Evolutionary conservation across 2,113 vertebrate species (phyloP).

Genomic region (Ascaphus truei): DNA sequence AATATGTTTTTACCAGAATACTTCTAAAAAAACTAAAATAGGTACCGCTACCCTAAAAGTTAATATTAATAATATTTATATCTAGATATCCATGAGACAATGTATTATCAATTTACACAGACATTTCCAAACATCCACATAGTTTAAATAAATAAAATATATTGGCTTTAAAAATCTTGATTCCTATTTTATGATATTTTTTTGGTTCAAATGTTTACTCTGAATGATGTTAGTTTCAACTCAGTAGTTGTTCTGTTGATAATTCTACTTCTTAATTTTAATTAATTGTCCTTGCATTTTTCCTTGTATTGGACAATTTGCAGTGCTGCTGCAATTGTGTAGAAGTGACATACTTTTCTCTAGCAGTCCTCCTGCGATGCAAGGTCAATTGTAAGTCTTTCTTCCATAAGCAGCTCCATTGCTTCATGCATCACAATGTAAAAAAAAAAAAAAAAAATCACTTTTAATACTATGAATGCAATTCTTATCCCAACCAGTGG

Average conservation of each 20-base stretch:
- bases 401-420: conserved; percentile 33
- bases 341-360: conserved; percentile 27
- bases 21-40: no score
- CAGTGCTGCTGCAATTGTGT: conserved; percentile 31
- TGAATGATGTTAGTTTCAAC: conserved; percentile 1
- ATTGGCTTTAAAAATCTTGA: background rate
- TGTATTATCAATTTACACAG: no score
- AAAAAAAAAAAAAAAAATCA: conserved; percentile 25
- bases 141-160: background rate
- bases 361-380: conserved; percentile 13
- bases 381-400: conserved; percentile 43
- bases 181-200: background rate
- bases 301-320: conserved; percentile 14
- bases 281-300: conserved; percentile 28
- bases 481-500: conserved; percentile 47
- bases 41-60: no score
- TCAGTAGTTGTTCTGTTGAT: conserved; percentile 15
- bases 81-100: no score
- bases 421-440: conserved; percentile 39
- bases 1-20: no score
- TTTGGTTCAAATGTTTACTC: background rate
- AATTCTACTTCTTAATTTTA: conserved; percentile 30
- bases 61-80: no score
- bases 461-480: conserved; percentile 52
- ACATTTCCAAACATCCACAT: no score